Conservation (phyloP, 92 coral and sea anemone species). For the Paragorgia papillata region DNA sequence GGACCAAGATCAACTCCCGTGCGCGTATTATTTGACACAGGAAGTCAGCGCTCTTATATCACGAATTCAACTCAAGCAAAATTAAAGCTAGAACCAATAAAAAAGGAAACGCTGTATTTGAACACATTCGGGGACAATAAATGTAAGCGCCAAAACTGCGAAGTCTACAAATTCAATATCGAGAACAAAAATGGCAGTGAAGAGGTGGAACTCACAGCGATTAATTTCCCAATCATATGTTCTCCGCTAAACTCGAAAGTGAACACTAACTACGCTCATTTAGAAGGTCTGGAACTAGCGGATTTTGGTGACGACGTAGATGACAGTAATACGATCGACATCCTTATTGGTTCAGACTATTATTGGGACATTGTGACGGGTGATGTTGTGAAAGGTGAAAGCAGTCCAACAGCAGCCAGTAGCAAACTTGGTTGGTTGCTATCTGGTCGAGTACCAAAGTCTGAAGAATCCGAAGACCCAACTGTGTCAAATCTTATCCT, state of each 20-base stretch:
- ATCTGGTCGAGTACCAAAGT: constrained; percentile 4
- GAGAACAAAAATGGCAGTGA: not conserved
- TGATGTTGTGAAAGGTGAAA: constrained; percentile 1
- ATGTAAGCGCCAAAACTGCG: constrained; percentile 18
- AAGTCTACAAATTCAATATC: constrained; percentile 11
- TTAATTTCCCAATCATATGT: constrained; percentile 18
- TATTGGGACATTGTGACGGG: constrained; percentile 28
- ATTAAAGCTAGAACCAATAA: not conserved
- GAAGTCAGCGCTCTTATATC: constrained; percentile 23
- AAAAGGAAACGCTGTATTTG: constrained; percentile 6
- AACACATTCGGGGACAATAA: constrained; percentile 31
- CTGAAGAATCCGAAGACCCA: not conserved
- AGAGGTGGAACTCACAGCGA: not conserved
- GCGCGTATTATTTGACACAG: constrained; percentile 25
- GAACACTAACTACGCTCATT: constrained; percentile 47
- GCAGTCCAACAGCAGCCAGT: constrained; percentile 8
- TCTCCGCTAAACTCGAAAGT: constrained; percentile 20
- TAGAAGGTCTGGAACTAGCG: constrained; percentile 61
- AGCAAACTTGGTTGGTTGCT: constrained; percentile 33
- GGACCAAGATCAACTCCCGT: constrained; percentile 16
- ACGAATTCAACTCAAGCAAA: constrained; percentile 1
- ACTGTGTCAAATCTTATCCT: constrained; percentile 3
- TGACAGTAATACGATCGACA: constrained; percentile 3
- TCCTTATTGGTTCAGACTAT: constrained; percentile 27
- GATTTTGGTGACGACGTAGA: constrained; percentile 30